phyloP scores from a whole-genome alignment of 2,797 vertebrate species.

The Falco concolor region DNA sequence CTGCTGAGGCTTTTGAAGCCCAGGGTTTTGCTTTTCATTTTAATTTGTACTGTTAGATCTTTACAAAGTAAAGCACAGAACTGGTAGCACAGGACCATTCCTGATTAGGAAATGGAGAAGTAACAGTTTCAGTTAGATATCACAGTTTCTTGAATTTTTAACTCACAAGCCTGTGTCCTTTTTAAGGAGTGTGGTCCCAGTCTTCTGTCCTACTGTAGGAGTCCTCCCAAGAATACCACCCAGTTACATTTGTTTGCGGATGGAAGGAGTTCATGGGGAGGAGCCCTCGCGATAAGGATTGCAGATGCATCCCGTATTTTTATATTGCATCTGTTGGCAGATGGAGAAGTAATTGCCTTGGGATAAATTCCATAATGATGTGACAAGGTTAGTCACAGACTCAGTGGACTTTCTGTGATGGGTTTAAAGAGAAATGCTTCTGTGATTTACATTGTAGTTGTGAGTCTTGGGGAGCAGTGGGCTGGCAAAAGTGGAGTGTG shows the following conservation, averaged over 20 bases:
- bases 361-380: neutral
- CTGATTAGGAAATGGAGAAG: neutral
- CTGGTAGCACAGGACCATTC: neutral
- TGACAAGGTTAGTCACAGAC: neutral
- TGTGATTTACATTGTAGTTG: neutral
- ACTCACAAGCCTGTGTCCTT: neutral
- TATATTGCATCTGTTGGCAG: neutral
- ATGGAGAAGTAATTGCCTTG: neutral
- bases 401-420: neutral
- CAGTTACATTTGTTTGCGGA: neutral
- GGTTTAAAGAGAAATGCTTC: neutral
- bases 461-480: neutral
- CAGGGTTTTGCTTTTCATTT: neutral
- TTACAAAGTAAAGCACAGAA: neutral
- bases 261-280: neutral
- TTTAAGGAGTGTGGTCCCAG: neutral
- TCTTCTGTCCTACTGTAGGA: neutral
- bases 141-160: neutral
- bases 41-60: neutral
- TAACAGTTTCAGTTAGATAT: neutral
- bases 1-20: neutral
- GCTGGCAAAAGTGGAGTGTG: neutral
- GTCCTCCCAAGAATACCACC: neutral
- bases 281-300: neutral
- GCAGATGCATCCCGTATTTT: neutral